phyloP scores from a whole-genome alignment of 2,888 invertebrate genomes.

The Xylota segnis region DNA sequence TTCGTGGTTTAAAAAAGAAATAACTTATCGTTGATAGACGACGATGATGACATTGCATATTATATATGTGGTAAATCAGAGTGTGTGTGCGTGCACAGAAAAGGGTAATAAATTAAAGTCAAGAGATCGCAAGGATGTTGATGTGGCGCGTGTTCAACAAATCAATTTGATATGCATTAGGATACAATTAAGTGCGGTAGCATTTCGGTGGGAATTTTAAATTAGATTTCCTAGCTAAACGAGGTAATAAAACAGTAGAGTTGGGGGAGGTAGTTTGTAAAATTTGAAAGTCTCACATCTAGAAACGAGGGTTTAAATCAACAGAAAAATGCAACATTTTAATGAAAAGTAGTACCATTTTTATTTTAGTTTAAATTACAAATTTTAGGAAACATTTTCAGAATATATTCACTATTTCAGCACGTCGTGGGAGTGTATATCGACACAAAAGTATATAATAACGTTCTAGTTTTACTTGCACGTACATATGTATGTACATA shows the following conservation, averaged over 20 bases:
- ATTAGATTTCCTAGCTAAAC: slow-evolving; percentile 43
- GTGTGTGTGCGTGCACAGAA: slow-evolving; percentile 21
- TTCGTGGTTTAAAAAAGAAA: slow-evolving; percentile 24
- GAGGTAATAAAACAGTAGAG: slow-evolving; percentile 17
- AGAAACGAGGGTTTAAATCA: too few relatives aligned
- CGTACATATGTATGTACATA: too few relatives aligned
- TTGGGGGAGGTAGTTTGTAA: not conserved
- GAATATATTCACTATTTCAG: too few relatives aligned
- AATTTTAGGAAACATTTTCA: too few relatives aligned
- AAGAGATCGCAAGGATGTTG: slow-evolving; percentile 18
- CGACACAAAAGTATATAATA: too few relatives aligned
- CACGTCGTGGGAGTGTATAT: too few relatives aligned
- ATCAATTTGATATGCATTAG: slow-evolving; percentile 73
- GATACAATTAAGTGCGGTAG: slow-evolving; percentile 64
- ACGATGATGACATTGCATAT: slow-evolving; percentile 65
- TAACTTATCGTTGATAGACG: slow-evolving; percentile 47
- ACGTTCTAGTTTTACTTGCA: too few relatives aligned
- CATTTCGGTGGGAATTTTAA: slow-evolving; percentile 25
- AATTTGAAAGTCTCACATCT: too few relatives aligned
- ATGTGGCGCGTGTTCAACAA: slow-evolving; percentile 62
- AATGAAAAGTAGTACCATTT: too few relatives aligned
- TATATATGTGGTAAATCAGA: slow-evolving; percentile 49
- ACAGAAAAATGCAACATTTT: too few relatives aligned
- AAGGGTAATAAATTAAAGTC: slow-evolving; percentile 75
- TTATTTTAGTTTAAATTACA: too few relatives aligned